A percentile compares a stretch with the other conserved stretches of the same genome.
Evolutionary conservation across 1,140 invertebrate species (phyloP).

Genomic region (Macrobrachium rosenbergii): DNA sequence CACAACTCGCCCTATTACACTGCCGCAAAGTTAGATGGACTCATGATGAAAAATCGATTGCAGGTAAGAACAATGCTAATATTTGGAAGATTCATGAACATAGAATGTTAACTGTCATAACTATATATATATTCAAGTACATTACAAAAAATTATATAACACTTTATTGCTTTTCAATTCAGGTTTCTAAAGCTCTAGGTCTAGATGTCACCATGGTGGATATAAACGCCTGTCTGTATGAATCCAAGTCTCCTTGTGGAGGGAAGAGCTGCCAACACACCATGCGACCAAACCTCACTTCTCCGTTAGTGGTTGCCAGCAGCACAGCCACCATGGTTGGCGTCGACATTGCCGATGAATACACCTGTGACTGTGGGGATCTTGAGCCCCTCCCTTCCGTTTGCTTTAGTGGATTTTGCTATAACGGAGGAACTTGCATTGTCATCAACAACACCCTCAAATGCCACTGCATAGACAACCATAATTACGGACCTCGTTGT

Average conservation of each 20-base stretch:
- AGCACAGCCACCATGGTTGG: conserved; percentile 96
- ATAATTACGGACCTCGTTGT: conserved; percentile 86
- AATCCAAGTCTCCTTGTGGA: conserved; percentile 77
- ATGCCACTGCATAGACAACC: conserved; percentile 52
- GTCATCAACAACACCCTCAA: conserved; percentile 30
- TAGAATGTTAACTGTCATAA: background rate
- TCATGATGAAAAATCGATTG: conserved; percentile 86
- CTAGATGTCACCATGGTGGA: conserved; percentile 97
- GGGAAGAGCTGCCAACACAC: conserved; percentile 57
- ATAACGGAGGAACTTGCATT: conserved; percentile 83
- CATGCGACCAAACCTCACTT: conserved; percentile 64
- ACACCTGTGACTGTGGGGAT: conserved; percentile 91
- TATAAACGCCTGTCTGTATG: conserved; percentile 96
- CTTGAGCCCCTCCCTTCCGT: conserved; percentile 78
- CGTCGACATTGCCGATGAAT: conserved; percentile 87
- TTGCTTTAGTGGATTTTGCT: conserved; percentile 74
- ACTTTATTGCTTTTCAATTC: background rate
- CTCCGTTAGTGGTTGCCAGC: conserved; percentile 95
- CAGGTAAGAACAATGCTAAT: conserved; percentile 71
- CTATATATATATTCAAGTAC: background rate
- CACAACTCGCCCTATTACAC: conserved; percentile 97
- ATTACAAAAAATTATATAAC: background rate
- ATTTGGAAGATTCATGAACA: too few species aligned
- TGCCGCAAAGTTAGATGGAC: conserved; percentile 92
- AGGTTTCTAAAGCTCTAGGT: conserved; percentile 92